A percentile compares a stretch with the other conserved stretches of the same genome.
Conservation (phyloP, 35 echinoderm and acorn worm species). For the Lytechinus pictus region DNA sequence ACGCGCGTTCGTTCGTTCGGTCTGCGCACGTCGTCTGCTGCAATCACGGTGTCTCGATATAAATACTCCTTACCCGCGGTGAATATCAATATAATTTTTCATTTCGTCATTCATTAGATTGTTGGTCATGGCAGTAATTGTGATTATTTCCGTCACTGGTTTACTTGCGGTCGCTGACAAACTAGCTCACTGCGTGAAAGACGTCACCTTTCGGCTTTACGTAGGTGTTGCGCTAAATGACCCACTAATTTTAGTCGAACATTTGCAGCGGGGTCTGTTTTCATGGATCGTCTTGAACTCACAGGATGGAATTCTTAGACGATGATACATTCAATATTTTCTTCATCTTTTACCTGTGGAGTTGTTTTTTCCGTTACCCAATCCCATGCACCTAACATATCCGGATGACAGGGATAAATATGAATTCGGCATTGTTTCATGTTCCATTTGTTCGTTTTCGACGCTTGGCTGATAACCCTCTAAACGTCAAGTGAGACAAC, state of each 20-base stretch:
- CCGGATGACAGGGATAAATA: constrained; percentile 17
- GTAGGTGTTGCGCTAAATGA: constrained; percentile 18
- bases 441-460: not conserved
- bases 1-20: not conserved
- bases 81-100: not conserved
- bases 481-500: not conserved
- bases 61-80: not conserved
- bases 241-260: constrained; percentile 11
- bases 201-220: constrained; percentile 24
- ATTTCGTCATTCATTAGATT: not conserved
- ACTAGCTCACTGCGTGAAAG: not conserved
- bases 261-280: constrained; percentile 27
- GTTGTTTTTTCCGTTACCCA: not conserved
- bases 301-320: constrained; percentile 17
- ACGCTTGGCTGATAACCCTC: constrained; percentile 23
- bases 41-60: not conserved
- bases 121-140: not conserved
- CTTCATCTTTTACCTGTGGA: not conserved
- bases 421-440: not conserved
- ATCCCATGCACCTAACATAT: not conserved
- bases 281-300: not conserved
- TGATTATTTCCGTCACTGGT: not conserved
- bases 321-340: constrained; percentile 25
- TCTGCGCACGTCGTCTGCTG: not conserved
- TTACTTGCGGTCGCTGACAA: constrained; percentile 34